Conservation (phyloP, 2,113 vertebrate genomes). For the Tragulus kanchil region DNA sequence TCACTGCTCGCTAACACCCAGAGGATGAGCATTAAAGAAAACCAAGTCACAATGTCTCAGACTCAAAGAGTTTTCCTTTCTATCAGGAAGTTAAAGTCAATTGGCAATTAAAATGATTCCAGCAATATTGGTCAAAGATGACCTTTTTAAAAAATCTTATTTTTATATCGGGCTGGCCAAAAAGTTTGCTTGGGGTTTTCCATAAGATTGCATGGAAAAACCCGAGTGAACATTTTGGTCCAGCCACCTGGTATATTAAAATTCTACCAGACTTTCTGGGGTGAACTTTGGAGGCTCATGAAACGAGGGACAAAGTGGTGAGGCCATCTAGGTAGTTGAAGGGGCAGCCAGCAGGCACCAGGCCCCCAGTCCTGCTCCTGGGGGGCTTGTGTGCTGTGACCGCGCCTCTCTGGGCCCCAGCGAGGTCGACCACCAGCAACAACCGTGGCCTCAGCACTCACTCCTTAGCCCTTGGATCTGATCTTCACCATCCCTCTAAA, state of each 20-base stretch:
- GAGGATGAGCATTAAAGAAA: background rate
- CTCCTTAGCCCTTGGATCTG: background rate
- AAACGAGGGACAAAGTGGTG: background rate
- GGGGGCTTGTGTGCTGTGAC: too few relatives aligned
- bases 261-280: background rate
- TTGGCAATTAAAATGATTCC: background rate
- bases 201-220: background rate
- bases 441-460: too few relatives aligned
- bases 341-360: fast-evolving
- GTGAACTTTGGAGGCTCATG: background rate
- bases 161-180: background rate
- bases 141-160: background rate
- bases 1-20: fast-evolving
- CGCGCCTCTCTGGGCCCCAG: fast-evolving
- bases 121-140: background rate
- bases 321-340: background rate
- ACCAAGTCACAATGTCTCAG: background rate
- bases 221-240: background rate
- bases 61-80: background rate
- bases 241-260: background rate
- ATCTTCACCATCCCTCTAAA: fast-evolving
- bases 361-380: background rate
- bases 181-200: background rate
- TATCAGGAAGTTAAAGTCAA: background rate
- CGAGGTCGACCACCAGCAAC: background rate